phyloP scores from a whole-genome alignment of 2,113 vertebrate species.

The Petaurus breviceps region DNA sequence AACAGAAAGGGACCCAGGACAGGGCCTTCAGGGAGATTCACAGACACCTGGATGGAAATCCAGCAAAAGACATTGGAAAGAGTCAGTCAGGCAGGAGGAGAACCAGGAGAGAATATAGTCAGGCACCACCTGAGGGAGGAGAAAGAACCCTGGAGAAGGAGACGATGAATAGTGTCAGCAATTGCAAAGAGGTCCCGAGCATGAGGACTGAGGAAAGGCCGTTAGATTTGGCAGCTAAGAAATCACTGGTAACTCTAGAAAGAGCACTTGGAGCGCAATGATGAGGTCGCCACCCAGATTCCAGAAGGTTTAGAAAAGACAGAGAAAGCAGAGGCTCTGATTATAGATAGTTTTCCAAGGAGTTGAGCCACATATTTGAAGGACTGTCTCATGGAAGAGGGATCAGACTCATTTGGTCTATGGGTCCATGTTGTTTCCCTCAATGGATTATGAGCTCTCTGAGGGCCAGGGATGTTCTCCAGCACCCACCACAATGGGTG shows the following conservation, averaged over 20 bases:
- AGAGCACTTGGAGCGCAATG: neutral
- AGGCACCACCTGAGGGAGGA: neutral
- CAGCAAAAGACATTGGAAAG: neutral
- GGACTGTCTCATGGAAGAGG: neutral
- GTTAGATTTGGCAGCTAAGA: neutral
- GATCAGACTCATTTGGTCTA: neutral
- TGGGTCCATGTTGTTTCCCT: neutral
- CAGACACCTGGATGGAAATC: neutral
- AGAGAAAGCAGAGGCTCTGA: neutral
- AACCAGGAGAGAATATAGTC: neutral
- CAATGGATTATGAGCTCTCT: neutral
- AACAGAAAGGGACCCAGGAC: neutral
- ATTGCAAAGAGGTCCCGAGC: neutral
- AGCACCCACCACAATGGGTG: neutral
- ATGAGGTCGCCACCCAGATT: neutral
- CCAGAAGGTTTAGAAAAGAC: neutral
- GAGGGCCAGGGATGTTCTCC: neutral
- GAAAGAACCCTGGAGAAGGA: neutral
- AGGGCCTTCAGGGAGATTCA: neutral
- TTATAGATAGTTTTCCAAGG: neutral
- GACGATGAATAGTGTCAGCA: neutral
- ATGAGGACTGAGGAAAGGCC: neutral
- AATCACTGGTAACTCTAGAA: neutral
- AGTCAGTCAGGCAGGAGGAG: neutral
- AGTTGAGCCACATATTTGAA: neutral